phyloP scores from a whole-genome alignment of 2,113 vertebrate species.

The Platysteira castanea region DNA sequence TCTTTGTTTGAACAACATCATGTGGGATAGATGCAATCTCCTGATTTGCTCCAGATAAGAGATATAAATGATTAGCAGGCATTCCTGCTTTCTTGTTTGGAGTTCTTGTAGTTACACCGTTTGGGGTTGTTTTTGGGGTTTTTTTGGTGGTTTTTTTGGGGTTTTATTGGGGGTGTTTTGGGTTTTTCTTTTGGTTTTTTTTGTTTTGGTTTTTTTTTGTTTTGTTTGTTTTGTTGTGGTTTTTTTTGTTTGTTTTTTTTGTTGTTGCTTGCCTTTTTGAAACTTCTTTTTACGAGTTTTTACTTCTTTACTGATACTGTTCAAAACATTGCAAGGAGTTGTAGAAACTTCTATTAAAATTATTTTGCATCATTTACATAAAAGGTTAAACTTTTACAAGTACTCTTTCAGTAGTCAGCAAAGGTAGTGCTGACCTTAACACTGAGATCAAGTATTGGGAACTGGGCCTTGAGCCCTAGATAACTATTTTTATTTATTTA shows the following conservation, averaged over 20 bases:
- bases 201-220: too few species aligned
- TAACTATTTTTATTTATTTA: not conserved
- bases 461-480: not conserved
- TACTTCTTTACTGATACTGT: not conserved
- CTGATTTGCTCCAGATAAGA: not conserved
- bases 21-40: not conserved
- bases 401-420: not conserved
- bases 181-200: too few species aligned
- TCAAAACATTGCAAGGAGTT: not conserved
- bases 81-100: not conserved
- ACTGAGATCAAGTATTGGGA: not conserved
- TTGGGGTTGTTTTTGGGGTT: not conserved
- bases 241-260: too few species aligned
- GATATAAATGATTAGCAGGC: not conserved
- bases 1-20: not conserved
- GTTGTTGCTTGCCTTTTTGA: not conserved
- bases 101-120: not conserved
- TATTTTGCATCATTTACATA: not conserved
- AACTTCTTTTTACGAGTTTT: not conserved
- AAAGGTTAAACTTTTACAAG: not conserved
- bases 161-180: too few species aligned
- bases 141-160: too few species aligned
- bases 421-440: not conserved
- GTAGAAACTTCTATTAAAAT: not conserved
- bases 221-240: too few species aligned